Percentiles rank a stretch among this genome's conserved stretches.
phyloP scores from a whole-genome alignment of 1,140 invertebrate genomes.

The Pygmarrhopalites habei region DNA sequence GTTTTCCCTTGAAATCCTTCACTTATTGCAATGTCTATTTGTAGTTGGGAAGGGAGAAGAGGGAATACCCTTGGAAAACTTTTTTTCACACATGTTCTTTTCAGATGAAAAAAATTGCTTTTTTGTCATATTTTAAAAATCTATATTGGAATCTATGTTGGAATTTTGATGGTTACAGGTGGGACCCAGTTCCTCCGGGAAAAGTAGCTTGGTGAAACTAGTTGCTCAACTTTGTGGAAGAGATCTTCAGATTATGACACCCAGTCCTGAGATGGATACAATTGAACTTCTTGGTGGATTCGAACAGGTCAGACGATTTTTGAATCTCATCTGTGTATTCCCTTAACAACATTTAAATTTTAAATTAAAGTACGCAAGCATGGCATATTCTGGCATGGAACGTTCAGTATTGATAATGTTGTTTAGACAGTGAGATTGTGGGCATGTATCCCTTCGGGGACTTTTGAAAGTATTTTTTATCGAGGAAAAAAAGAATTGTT shows the following conservation, averaged over 20 bases:
- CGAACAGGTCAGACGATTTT: constrained; percentile 67
- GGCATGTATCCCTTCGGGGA: neutral
- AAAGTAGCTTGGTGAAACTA: constrained; percentile 69
- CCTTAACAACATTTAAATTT: neutral
- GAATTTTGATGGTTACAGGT: too few species aligned
- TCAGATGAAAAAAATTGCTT: too few species aligned
- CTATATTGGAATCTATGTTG: too few species aligned
- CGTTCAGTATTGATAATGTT: neutral
- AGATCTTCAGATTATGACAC: constrained; percentile 66
- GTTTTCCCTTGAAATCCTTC: too few species aligned
- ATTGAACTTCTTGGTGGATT: constrained; percentile 91
- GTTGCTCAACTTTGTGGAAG: constrained; percentile 67
- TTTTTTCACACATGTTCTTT: too few species aligned
- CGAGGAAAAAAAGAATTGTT: too few species aligned
- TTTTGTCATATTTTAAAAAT: too few species aligned
- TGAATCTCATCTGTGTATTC: neutral
- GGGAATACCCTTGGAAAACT: too few species aligned
- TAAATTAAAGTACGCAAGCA: too few species aligned
- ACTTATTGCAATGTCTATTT: too few species aligned
- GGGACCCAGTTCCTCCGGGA: constrained; percentile 69
- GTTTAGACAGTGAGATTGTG: neutral
- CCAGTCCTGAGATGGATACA: constrained; percentile 90
- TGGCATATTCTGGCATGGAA: neutral
- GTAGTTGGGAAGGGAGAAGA: too few species aligned
- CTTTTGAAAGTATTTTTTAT: too few species aligned